Evolutionary conservation across 1,140 invertebrate species (phyloP).

Genomic region (Asbolus verrucosus): DNA sequence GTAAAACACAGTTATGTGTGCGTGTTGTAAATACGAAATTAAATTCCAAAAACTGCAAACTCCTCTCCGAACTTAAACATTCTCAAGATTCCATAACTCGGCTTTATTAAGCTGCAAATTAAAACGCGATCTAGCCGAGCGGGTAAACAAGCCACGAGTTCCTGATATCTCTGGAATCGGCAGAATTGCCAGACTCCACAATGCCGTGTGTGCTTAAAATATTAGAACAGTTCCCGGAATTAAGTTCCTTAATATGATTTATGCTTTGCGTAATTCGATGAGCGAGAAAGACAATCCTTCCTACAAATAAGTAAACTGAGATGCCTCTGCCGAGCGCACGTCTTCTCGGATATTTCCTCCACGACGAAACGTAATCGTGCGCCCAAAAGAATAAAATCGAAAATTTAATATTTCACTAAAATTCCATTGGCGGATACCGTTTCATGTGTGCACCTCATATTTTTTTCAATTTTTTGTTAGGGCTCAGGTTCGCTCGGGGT

Average conservation of each 20-base stretch:
- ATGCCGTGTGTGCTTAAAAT: slow-evolving; percentile 53
- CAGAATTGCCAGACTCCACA: slow-evolving; percentile 30
- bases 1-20: too few species aligned
- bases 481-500: too few species aligned
- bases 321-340: neutral
- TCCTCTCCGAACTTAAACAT: neutral
- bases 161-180: slow-evolving; percentile 40
- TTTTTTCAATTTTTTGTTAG: slow-evolving; percentile 19
- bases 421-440: slow-evolving; percentile 2
- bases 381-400: slow-evolving; percentile 34
- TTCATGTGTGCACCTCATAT: slow-evolving; percentile 8
- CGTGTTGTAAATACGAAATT: slow-evolving; percentile 4
- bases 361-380: slow-evolving; percentile 25
- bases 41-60: slow-evolving; percentile 16
- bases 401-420: slow-evolving; percentile 36
- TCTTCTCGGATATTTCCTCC: slow-evolving; percentile 2
- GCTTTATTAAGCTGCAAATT: slow-evolving; percentile 45
- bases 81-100: slow-evolving; percentile 5
- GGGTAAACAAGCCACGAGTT: slow-evolving; percentile 45
- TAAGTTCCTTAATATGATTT: slow-evolving; percentile 55
- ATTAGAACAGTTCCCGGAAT: slow-evolving; percentile 52
- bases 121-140: slow-evolving; percentile 40
- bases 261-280: slow-evolving; percentile 52
- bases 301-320: slow-evolving; percentile 43
- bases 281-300: slow-evolving; percentile 39